Conservation (phyloP, 2,113 vertebrate genomes). For the Sturnus vulgaris region DNA sequence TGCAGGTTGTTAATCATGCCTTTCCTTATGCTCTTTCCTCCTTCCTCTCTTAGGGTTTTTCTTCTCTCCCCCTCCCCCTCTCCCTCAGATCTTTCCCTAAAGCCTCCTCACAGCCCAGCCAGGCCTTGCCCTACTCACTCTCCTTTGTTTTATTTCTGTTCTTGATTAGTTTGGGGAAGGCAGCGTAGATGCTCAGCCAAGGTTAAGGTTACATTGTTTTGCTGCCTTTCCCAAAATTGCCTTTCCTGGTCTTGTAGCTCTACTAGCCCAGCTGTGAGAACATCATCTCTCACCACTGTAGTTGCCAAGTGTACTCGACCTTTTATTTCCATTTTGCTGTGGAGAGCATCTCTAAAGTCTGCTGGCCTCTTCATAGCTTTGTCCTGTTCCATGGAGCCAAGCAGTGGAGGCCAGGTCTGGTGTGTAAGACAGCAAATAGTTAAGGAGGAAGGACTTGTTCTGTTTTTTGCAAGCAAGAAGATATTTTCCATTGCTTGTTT, state of each 20-base stretch:
- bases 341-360: neutral
- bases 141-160: neutral
- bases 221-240: neutral
- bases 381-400: neutral
- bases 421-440: neutral
- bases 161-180: neutral
- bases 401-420: neutral
- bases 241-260: neutral
- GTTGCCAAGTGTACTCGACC: too few species aligned
- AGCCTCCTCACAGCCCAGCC: neutral
- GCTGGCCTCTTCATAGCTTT: neutral
- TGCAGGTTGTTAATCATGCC: neutral
- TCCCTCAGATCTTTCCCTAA: neutral
- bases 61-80: neutral
- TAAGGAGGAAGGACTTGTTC: neutral
- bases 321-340: neutral
- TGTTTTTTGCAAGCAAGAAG: neutral
- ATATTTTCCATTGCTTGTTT: neutral
- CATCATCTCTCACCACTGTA: neutral
- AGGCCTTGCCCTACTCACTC: neutral
- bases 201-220: neutral
- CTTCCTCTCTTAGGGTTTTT: neutral
- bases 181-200: rapidly evolving
- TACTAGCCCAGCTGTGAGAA: neutral
- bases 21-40: neutral